phyloP scores from a whole-genome alignment of 2,113 vertebrate species.

The Gnathonemus longibarbis region DNA sequence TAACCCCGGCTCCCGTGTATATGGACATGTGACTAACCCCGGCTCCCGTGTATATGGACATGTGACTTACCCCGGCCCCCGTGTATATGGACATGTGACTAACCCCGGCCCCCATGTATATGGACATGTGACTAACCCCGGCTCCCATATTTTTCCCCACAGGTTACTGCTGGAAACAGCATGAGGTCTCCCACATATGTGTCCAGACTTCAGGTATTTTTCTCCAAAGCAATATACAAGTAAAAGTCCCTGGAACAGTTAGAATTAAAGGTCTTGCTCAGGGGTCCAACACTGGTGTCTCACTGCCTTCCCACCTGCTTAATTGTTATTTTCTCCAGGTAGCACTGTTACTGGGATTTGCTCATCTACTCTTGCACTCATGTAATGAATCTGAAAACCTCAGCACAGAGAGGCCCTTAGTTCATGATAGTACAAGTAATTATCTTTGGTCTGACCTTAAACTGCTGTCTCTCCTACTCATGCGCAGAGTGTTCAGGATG shows the following conservation, averaged over 20 bases:
- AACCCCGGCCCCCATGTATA: neutral
- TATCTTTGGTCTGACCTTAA: neutral
- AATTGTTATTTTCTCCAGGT: neutral
- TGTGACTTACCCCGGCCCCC: too few relatives aligned
- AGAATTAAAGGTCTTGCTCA: neutral
- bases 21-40: too few relatives aligned
- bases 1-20: too few relatives aligned
- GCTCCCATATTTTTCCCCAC: neutral
- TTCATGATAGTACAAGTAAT: neutral
- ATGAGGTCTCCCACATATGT: constrained; percentile 37
- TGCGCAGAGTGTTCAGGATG: constrained; percentile 58
- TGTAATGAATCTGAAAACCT: neutral
- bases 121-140: neutral
- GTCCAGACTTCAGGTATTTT: constrained; percentile 57
- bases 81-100: neutral
- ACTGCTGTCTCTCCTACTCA: neutral
- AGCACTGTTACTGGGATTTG: neutral
- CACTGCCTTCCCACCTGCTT: neutral
- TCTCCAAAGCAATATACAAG: neutral
- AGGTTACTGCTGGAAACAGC: constrained; percentile 41
- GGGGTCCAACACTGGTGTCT: neutral
- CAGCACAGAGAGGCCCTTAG: neutral
- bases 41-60: too few relatives aligned
- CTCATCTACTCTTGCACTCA: neutral
- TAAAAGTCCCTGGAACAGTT: neutral